Evolutionary conservation across 2,888 invertebrate genomes (phyloP), one percentile per base, ranked within the genome.

Genomic region (Drosophila helvetica): DNA sequence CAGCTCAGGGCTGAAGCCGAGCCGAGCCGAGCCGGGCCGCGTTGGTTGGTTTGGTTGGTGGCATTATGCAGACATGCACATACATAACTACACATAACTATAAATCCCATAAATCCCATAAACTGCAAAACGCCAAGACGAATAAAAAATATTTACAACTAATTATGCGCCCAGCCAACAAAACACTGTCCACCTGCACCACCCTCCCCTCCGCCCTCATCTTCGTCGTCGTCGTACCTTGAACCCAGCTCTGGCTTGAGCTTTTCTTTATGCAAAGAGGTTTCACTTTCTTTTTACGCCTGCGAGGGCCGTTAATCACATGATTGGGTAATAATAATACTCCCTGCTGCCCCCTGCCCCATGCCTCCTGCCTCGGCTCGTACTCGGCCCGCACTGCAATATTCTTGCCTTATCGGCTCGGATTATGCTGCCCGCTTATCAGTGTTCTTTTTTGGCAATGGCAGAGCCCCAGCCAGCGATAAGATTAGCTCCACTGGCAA

Each of bases 251-350:
- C 27, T 46, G 33, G 33, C n/a, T 51, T 25, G 12, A 48, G 38
- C 42, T 54, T 69, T 69, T 55, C 52, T 69, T 57, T 43, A 50
- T 51, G 72, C 65, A 72, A 64, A 33, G 45, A 65, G 71, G 72
- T 71, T 71, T 71, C 71, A 71, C 71, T 71, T 71, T 74, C 76
- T 54, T 68, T 64, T 59, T 57, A 42, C 60, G 68, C 48, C 53
- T 61, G 48, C 50, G 50, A 56, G 77, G 73, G 51, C 65, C 67
- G 74, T 69, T 80, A 79, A 79, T 80, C 77, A 74, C 65, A 59
- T 73, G 83, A 84, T 83, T 84, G 74, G 79, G 81, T 86, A 84
- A 86, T 79, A 57, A 45, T 52, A 43, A 0, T 22, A 22, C 57
- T 69, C 47, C 42, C 67, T 62, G 86, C 75, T 73, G 67, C 67